These are phyloP conservation scores for Sebastes nivosus DNA, from an alignment of 2,797 vertebrate species.

Conservation along the genomic window DNA sequence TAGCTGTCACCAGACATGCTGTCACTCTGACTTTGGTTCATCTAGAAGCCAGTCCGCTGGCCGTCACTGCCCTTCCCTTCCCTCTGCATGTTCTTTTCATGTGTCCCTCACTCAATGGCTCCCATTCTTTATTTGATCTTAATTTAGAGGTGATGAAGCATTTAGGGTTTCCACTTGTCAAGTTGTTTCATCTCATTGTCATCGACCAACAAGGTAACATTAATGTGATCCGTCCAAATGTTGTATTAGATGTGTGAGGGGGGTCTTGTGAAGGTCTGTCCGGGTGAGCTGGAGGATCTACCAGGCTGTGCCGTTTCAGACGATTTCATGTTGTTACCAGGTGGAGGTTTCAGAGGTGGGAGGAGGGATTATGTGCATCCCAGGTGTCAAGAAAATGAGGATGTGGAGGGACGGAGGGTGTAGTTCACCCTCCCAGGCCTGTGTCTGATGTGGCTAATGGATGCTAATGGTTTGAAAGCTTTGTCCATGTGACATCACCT, in stretches of 20 bases:
- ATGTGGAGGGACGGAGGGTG: neutral
- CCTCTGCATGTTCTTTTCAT: conserved; percentile 59
- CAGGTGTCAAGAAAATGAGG: neutral
- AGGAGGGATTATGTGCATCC: neutral
- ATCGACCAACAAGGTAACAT: neutral
- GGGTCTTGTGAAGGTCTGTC: neutral
- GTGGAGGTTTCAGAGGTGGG: neutral
- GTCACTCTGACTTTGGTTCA: conserved; percentile 70
- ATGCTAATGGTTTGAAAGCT: neutral
- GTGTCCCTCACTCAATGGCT: conserved; percentile 13
- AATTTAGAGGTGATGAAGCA: conserved; percentile 14
- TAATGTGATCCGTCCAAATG: neutral
- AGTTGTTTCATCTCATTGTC: neutral
- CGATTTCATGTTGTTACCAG: neutral
- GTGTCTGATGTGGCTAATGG: neutral
- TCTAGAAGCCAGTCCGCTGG: conserved; percentile 55
- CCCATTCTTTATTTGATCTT: conserved; percentile 4
- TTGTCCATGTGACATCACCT: neutral
- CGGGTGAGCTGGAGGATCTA: neutral
- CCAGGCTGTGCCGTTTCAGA: neutral
- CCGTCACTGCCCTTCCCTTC: conserved; percentile 63
- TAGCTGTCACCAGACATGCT: conserved; percentile 60
- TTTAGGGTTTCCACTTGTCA: conserved; percentile 12
- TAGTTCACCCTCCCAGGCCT: neutral
- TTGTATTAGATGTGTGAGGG: neutral